Evolutionary conservation across 53 echinoderm and acorn worm species (phyloP).

Genomic region (Zoroaster sp.): DNA sequence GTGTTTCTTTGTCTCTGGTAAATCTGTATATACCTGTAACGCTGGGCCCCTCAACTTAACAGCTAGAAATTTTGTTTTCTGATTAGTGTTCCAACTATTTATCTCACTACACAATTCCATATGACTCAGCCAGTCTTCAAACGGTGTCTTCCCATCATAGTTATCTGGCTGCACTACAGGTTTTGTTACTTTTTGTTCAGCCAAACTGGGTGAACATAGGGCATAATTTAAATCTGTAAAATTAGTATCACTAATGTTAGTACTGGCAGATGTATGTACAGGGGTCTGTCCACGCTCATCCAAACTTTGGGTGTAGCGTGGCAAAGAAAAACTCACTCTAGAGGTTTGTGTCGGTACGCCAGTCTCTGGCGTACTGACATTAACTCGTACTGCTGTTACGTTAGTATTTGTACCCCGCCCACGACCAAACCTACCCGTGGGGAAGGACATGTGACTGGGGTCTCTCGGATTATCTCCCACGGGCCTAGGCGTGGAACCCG

Average conservation of each 20-base stretch:
- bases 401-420: too few species aligned
- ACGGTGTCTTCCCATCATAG: neutral
- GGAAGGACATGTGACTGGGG: conserved; percentile 22
- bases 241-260: too few species aligned
- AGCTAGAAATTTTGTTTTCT: neutral
- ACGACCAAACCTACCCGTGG: neutral
- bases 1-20: neutral
- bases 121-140: too few species aligned
- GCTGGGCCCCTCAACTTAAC: conserved; percentile 8
- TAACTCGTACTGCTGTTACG: too few species aligned
- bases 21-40: neutral
- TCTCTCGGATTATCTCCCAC: neutral
- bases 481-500: neutral
- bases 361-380: too few species aligned
- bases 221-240: too few species aligned
- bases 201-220: too few species aligned
- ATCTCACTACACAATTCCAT: conserved; percentile 2
- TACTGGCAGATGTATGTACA: too few species aligned
- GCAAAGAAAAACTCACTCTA: too few species aligned
- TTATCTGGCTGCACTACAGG: neutral
- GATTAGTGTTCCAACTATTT: neutral
- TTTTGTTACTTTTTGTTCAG: neutral
- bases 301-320: too few species aligned
- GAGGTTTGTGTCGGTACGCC: too few species aligned
- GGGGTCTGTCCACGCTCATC: too few species aligned